Conservation (phyloP, 2,888 invertebrate genomes). For the Aricia artaxerxes region DNA sequence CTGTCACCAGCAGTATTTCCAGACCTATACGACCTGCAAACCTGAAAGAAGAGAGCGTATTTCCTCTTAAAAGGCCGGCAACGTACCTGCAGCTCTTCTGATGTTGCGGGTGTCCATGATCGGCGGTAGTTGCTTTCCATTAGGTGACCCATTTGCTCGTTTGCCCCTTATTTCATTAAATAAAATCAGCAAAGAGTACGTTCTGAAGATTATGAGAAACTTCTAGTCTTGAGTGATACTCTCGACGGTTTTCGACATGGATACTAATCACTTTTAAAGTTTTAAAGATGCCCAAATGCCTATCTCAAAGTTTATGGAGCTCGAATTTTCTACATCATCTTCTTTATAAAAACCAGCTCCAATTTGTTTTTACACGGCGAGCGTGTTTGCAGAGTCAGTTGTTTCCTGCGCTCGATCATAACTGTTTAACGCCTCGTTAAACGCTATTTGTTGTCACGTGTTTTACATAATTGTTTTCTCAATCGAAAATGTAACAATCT, state of each 20-base stretch:
- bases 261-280: no score
- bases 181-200: not conserved
- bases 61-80: no score
- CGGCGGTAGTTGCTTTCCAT: no score
- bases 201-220: not conserved
- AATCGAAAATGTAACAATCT: conserved; percentile 2
- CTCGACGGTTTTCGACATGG: not conserved
- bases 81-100: no score
- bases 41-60: no score
- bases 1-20: no score
- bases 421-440: not conserved
- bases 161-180: no score
- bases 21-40: no score
- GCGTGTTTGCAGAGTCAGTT: not conserved
- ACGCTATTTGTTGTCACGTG: conserved; percentile 13
- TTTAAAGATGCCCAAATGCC: no score
- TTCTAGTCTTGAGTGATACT: not conserved
- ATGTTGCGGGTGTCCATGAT: no score
- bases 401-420: not conserved
- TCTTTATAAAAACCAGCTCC: not conserved
- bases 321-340: not conserved
- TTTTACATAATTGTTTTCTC: conserved; percentile 22
- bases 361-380: not conserved
- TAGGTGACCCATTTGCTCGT: no score
- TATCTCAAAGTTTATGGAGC: not conserved